These are phyloP conservation scores for Nemapogon koenigi DNA, from an alignment of 2,888 invertebrate genomes.

Conservation along the genomic window DNA sequence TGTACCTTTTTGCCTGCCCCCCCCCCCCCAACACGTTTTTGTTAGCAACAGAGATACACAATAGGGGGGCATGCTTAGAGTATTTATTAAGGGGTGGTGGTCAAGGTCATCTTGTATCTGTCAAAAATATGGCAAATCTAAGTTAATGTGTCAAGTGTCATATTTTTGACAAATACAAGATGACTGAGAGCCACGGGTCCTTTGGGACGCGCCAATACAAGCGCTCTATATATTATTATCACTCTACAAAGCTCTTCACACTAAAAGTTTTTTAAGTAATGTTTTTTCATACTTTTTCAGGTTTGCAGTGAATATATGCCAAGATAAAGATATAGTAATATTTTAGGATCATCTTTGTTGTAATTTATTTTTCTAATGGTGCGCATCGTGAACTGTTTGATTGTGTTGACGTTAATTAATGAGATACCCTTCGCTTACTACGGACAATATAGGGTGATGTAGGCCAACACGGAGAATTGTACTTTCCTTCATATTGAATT, in stretches of 20 bases:
- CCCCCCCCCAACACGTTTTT: no score
- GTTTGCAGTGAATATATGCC: slow-evolving; percentile 62
- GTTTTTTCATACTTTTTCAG: slow-evolving; percentile 29
- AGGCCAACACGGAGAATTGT: slow-evolving; percentile 62
- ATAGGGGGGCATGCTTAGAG: no score
- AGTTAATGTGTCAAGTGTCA: no score
- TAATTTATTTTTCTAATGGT: slow-evolving; percentile 65
- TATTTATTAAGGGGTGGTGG: no score
- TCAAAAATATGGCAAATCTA: no score
- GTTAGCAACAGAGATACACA: no score
- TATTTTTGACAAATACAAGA: no score
- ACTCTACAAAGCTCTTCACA: background rate
- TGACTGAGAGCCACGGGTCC: no score
- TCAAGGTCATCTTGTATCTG: no score
- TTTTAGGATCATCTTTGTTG: slow-evolving; percentile 48
- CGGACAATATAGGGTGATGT: slow-evolving; percentile 53
- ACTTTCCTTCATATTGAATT: no score
- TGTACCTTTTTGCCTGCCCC: background rate
- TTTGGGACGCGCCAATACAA: no score
- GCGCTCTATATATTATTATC: no score
- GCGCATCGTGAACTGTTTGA: slow-evolving; percentile 62
- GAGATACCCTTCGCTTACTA: slow-evolving; percentile 28
- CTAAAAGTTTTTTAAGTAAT: background rate
- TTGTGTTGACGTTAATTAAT: slow-evolving; percentile 31
- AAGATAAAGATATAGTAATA: slow-evolving; percentile 50